A percentile compares a stretch with the other conserved stretches of the same genome.
Evolutionary conservation across 2,888 invertebrate species (phyloP).

Genomic region (Nycteola revayana): DNA sequence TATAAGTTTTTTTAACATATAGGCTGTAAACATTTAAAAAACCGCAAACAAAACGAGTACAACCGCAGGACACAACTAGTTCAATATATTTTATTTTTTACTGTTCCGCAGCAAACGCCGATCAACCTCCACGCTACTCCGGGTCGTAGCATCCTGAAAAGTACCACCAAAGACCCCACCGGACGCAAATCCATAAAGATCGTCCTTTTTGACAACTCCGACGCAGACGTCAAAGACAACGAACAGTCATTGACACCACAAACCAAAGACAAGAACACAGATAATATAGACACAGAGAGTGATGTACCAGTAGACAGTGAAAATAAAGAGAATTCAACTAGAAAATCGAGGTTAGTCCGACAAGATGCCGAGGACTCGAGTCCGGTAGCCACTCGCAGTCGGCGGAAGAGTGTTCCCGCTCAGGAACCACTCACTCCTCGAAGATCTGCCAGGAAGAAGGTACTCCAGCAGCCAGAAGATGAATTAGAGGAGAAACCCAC

Average conservation of each 20-base stretch:
- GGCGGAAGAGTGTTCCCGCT: conserved; percentile 41
- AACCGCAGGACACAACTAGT: too few species aligned
- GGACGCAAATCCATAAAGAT: conserved; percentile 59
- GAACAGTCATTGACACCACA: conserved; percentile 1
- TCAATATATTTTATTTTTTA: too few species aligned
- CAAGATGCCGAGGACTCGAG: conserved; percentile 50
- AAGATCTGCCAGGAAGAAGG: conserved; percentile 37
- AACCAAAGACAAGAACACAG: conserved; percentile 5
- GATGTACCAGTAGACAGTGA: conserved; percentile 38
- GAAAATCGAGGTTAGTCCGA: conserved; percentile 36
- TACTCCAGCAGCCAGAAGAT: conserved; percentile 33
- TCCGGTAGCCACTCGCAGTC: conserved; percentile 50
- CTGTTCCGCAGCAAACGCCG: conserved; percentile 42
- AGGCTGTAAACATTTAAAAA: too few species aligned
- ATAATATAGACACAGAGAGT: conserved; percentile 26
- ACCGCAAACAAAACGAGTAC: too few species aligned
- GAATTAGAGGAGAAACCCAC: conserved; percentile 32
- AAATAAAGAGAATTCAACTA: conserved; percentile 44
- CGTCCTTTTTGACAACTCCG: conserved; percentile 54
- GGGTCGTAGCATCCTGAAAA: conserved; percentile 65
- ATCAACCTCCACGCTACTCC: conserved; percentile 57
- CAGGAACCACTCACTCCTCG: conserved; percentile 20
- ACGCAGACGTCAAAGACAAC: conserved; percentile 25
- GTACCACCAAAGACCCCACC: conserved; percentile 34
- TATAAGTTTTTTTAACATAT: too few species aligned